Evolutionary conservation across 2,113 vertebrate genomes (phyloP).

Genomic region (Micromys minutus): DNA sequence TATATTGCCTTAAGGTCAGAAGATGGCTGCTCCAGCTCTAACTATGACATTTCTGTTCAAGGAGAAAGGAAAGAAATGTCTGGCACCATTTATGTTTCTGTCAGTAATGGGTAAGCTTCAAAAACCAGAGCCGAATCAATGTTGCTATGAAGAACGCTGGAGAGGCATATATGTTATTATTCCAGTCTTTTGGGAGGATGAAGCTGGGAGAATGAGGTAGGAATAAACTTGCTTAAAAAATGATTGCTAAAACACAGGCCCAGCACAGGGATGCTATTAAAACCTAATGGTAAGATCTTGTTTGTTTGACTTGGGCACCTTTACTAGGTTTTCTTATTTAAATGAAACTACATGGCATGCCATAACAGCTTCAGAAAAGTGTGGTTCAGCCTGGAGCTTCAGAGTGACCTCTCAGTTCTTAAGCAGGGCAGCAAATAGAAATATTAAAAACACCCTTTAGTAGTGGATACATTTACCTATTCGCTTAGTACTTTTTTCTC

Average conservation of each 20-base stretch:
- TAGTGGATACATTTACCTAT: background rate
- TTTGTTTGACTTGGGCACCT: constrained; percentile 33
- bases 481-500: background rate
- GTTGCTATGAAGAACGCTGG: background rate
- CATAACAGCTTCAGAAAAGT: background rate
- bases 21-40: background rate
- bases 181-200: background rate
- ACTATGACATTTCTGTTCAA: background rate
- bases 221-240: background rate
- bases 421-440: background rate
- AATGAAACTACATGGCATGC: background rate
- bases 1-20: background rate
- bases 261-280: background rate
- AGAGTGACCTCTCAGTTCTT: background rate
- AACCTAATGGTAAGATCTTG: constrained; percentile 3
- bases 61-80: background rate
- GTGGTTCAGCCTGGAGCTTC: background rate
- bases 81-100: background rate
- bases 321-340: constrained; percentile 44
- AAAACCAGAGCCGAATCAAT: background rate
- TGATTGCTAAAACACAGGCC: background rate
- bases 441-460: background rate
- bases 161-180: background rate
- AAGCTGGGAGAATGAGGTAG: background rate
- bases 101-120: background rate